Evolutionary conservation across 2,113 vertebrate species (phyloP).

Genomic region (Poeciliopsis turrubarensis): DNA sequence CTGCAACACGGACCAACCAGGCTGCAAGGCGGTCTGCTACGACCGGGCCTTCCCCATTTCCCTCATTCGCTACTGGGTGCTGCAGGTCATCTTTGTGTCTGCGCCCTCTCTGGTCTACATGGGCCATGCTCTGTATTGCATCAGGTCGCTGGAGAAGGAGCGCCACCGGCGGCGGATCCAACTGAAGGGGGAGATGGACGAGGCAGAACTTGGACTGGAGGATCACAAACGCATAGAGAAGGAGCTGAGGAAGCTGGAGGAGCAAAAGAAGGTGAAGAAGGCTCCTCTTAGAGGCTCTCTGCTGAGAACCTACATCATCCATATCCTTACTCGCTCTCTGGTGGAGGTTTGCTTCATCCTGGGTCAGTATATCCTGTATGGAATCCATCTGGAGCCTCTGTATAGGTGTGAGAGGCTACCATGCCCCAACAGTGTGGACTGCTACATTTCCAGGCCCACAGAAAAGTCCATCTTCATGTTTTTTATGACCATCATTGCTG

Average conservation of each 20-base stretch:
- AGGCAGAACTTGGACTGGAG: constrained; percentile 78
- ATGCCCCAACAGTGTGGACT: constrained; percentile 94
- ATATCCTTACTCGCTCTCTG: constrained; percentile 91
- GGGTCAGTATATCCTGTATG: constrained; percentile 91
- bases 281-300: constrained; percentile 91
- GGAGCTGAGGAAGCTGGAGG: constrained; percentile 87
- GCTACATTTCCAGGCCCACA: constrained; percentile 94
- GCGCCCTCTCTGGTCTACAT: constrained; percentile 93
- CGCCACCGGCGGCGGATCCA: constrained; percentile 82
- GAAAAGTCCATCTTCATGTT: constrained; percentile 97
- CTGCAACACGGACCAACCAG: constrained; percentile 94
- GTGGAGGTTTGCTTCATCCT: constrained; percentile 93
- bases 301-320: constrained; percentile 89
- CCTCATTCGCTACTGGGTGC: constrained; percentile 93
- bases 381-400: constrained; percentile 87
- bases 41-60: constrained; percentile 93
- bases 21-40: constrained; percentile 92
- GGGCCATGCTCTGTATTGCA: constrained; percentile 91
- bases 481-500: constrained; percentile 91
- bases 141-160: constrained; percentile 89
- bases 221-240: constrained; percentile 85
- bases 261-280: constrained; percentile 89
- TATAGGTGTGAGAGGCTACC: constrained; percentile 89
- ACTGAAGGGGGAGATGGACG: constrained; percentile 86
- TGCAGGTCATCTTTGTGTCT: constrained; percentile 96